Evolutionary conservation across 1,140 invertebrate genomes (phyloP), one percentile per base, ranked within the genome.

Genomic region (Neoseiulus cucumeris): DNA sequence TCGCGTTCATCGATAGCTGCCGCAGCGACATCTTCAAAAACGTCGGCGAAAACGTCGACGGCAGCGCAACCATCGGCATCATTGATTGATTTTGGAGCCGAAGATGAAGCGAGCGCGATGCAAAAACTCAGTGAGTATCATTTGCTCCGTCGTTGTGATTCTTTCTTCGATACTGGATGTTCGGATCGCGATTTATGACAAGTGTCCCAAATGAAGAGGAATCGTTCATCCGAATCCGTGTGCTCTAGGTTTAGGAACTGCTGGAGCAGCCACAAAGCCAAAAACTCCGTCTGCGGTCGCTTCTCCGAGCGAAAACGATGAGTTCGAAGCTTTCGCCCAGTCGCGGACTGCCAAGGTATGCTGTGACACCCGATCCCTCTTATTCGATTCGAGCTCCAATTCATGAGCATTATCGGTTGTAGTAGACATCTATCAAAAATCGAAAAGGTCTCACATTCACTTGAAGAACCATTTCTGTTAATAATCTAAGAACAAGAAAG

Each of bases 251-350:
- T 39, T 47, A 22, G 44, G 44, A 44, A 64, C 33, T 18, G 64
- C 45, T 25, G 41, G 64, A n/a, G 22, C 64, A 67, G 42, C 33
- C 65, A 65, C 66, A 51, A 64, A 65, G 22, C 66, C 33, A 39
- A 39, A 39, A 39, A 39, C 33, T 4, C 33, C 33, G 9, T 6
- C 33, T 7, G 14, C 45, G 14, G 28, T 28, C 45, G 45, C 4
- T 4, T 25, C 51, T 20, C 44, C 80, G 14, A 69, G 66, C 64
- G 70, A 69, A 25, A 73, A 75, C 65, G 80, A 79, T 67, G 89
- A 91, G 71, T 93, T 93, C 77, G 89, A 91, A 75, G 87, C 88
- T 83, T 87, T 93, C 78, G 89, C 89, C 47, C 88, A 91, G 73
- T 89, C 87, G 85, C 70, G 85, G 86, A 75, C 80, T 76, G 77